phyloP scores from a whole-genome alignment of 2,113 vertebrate genomes.

The Pterophyllum scalare region DNA sequence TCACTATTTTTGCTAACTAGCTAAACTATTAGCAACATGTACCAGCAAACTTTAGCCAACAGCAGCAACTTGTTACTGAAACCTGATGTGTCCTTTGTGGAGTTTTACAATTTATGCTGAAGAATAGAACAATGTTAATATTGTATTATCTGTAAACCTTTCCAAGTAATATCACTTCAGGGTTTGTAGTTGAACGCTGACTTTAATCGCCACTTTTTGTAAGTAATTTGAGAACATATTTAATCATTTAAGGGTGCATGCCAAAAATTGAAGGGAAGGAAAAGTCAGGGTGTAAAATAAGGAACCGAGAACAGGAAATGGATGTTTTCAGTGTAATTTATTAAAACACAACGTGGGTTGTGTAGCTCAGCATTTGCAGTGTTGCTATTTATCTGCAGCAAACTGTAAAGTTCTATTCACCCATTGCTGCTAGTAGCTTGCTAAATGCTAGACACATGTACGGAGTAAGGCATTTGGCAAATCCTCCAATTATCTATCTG shows the following conservation, averaged over 20 bases:
- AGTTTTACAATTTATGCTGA: not conserved
- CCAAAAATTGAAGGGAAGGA: not conserved
- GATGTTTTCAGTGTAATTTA: not conserved
- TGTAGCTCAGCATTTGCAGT: not conserved
- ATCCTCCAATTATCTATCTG: not conserved
- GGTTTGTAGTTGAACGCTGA: not conserved
- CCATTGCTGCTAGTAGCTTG: not conserved
- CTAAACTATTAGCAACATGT: not conserved
- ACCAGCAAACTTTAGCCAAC: not conserved
- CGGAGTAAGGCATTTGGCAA: not conserved
- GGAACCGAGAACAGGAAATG: not conserved
- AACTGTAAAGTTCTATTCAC: not conserved
- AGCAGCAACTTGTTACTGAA: not conserved
- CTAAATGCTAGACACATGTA: not conserved
- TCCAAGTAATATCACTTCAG: not conserved
- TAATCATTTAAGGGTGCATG: not conserved
- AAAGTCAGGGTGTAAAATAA: not conserved
- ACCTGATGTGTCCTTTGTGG: not conserved
- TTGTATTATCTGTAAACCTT: not conserved
- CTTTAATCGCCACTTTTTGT: not conserved
- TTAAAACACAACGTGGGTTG: not conserved
- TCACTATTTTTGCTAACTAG: not conserved
- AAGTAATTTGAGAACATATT: constrained; percentile 1
- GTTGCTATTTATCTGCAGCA: not conserved
- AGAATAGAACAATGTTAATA: not conserved